These are phyloP conservation scores for Scolopax rusticola DNA, from an alignment of 2,797 vertebrate species.

Conservation along the genomic window DNA sequence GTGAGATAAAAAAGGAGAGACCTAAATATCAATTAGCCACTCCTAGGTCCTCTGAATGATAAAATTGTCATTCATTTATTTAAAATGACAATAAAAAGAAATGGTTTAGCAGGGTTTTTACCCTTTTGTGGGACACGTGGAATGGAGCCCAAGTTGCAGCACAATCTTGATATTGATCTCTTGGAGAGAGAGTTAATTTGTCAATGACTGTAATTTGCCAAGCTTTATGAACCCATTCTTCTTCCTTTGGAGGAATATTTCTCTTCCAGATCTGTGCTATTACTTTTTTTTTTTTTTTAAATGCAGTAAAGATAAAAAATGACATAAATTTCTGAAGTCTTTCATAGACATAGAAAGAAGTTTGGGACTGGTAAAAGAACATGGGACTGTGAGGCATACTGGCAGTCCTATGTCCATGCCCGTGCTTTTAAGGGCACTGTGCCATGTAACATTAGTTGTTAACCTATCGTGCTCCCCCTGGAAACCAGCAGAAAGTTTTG, in stretches of 20 bases:
- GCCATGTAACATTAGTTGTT: background rate
- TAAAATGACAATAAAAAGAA: conserved; percentile 49
- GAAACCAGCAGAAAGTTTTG: background rate
- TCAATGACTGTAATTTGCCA: conserved; percentile 72
- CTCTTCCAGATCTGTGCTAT: conserved; percentile 32
- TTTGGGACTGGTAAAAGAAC: background rate
- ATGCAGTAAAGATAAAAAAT: conserved; percentile 52
- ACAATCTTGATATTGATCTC: conserved; percentile 66
- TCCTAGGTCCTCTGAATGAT: conserved; percentile 29
- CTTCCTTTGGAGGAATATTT: conserved; percentile 62
- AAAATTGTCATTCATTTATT: conserved; percentile 50
- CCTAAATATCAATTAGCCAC: background rate
- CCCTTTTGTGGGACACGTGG: conserved; percentile 46
- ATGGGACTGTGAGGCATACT: background rate
- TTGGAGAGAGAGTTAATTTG: conserved; percentile 65
- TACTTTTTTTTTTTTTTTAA: background rate
- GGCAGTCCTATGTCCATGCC: background rate
- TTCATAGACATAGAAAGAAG: background rate
- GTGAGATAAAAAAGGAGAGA: background rate
- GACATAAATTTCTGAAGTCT: conserved; percentile 7
- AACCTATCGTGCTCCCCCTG: background rate
- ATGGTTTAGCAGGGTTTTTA: conserved; percentile 35
- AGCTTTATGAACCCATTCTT: conserved; percentile 72
- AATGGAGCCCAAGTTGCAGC: conserved; percentile 46
- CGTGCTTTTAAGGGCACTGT: background rate